phyloP scores from a whole-genome alignment of 53 echinoderm and acorn worm genomes.

The Stichopus horrens region DNA sequence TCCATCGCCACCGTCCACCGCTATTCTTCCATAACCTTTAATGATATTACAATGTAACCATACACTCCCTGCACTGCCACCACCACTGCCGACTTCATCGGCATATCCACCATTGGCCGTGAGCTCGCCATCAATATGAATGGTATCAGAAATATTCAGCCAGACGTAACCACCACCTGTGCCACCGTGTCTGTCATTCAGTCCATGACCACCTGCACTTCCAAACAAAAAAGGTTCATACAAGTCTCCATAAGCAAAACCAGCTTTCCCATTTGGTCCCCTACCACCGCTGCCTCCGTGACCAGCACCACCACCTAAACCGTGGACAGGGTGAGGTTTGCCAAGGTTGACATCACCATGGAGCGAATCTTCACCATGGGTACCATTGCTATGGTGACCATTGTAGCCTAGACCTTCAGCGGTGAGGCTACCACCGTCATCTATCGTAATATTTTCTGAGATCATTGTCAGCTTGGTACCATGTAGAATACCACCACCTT shows the following conservation, averaged over 20 bases:
- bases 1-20: slow-evolving; percentile 74
- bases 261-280: slow-evolving; percentile 56
- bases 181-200: slow-evolving; percentile 50
- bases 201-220: slow-evolving; percentile 73
- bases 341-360: slow-evolving; percentile 94
- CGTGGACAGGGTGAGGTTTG: slow-evolving; percentile 56
- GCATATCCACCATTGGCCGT: slow-evolving; percentile 58
- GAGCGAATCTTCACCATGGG: slow-evolving; percentile 69
- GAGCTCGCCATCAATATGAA: slow-evolving; percentile 84
- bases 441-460: slow-evolving; percentile 79
- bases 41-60: slow-evolving; percentile 82
- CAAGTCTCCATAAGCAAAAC: slow-evolving; percentile 89
- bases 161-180: slow-evolving; percentile 86
- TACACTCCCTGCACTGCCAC: slow-evolving; percentile 87
- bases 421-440: slow-evolving; percentile 75
- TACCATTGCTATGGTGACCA: slow-evolving; percentile 62
- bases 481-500: slow-evolving; percentile 82
- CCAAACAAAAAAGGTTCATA: slow-evolving; percentile 88
- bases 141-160: slow-evolving; percentile 85
- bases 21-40: slow-evolving; percentile 81
- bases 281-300: slow-evolving; percentile 95
- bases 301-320: slow-evolving; percentile 70
- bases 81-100: slow-evolving; percentile 63
- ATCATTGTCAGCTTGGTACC: slow-evolving; percentile 75
- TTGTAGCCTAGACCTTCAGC: slow-evolving; percentile 83